Percentiles rank a stretch among this genome's conserved stretches.
phyloP scores from a whole-genome alignment of 2,888 invertebrate genomes.

The Megamerina dolium region DNA sequence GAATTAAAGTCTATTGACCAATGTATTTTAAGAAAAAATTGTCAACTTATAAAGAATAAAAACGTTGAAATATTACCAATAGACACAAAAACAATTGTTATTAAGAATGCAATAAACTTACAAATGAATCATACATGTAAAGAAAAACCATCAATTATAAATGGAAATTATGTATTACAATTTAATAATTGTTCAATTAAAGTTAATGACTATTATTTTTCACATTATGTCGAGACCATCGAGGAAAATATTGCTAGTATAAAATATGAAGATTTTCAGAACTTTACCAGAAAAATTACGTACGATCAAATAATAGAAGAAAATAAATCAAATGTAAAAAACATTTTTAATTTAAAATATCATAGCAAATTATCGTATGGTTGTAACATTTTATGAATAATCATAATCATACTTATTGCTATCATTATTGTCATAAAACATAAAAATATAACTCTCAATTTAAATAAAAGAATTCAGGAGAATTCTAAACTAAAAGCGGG shows the following conservation, averaged over 20 bases:
- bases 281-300: neutral
- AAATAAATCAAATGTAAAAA: neutral
- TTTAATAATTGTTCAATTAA: conserved; percentile 8
- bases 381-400: neutral
- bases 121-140: conserved; percentile 1
- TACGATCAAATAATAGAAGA: neutral
- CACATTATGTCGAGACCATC: neutral
- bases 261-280: neutral
- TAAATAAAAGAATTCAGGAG: neutral
- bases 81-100: neutral
- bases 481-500: too few species aligned
- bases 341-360: neutral
- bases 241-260: conserved; percentile 2
- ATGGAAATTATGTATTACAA: conserved; percentile 2
- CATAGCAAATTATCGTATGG: neutral
- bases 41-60: conserved; percentile 6
- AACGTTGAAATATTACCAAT: conserved; percentile 1
- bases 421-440: neutral
- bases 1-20: conserved; percentile 1
- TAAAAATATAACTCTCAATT: neutral
- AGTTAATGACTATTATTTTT: conserved; percentile 9
- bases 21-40: conserved; percentile 3
- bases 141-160: neutral
- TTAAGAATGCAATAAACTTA: conserved; percentile 8
- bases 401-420: neutral